Evolutionary conservation across 2,797 vertebrate species (phyloP).

Genomic region (Alfaro cultratus): DNA sequence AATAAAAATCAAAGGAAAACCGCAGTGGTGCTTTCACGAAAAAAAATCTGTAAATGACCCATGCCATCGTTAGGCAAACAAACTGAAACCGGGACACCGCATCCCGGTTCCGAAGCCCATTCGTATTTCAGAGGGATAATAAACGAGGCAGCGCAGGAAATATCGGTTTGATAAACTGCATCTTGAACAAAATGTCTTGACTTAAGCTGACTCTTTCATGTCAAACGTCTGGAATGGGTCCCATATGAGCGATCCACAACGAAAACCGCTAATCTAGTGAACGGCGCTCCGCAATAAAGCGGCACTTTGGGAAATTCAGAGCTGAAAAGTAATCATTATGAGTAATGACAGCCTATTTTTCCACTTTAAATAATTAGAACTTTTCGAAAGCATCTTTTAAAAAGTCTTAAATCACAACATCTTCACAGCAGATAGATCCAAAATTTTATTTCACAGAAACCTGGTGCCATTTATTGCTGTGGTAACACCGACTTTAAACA

Average conservation of each 20-base stretch:
- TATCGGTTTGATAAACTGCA: background rate
- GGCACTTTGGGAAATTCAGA: background rate
- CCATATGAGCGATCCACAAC: background rate
- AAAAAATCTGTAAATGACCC: background rate
- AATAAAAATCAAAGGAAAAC: background rate
- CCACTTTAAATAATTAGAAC: background rate
- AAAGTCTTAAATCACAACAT: conserved; percentile 2
- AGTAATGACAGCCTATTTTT: background rate
- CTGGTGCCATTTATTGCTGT: background rate
- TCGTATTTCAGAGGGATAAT: background rate
- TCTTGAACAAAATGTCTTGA: background rate
- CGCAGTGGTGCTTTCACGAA: background rate
- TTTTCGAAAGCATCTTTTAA: background rate
- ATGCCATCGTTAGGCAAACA: background rate
- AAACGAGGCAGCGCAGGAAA: background rate
- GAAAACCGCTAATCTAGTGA: background rate
- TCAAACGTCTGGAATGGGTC: background rate
- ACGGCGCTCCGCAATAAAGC: background rate
- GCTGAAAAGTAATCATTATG: background rate
- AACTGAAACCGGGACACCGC: background rate
- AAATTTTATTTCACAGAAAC: background rate
- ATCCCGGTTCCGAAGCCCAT: background rate
- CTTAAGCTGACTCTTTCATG: background rate
- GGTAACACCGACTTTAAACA: background rate
- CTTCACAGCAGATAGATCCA: background rate